A percentile compares a stretch with the other conserved stretches of the same genome.
phyloP scores from a whole-genome alignment of 2,113 vertebrate species.

The Bos javanicus region DNA sequence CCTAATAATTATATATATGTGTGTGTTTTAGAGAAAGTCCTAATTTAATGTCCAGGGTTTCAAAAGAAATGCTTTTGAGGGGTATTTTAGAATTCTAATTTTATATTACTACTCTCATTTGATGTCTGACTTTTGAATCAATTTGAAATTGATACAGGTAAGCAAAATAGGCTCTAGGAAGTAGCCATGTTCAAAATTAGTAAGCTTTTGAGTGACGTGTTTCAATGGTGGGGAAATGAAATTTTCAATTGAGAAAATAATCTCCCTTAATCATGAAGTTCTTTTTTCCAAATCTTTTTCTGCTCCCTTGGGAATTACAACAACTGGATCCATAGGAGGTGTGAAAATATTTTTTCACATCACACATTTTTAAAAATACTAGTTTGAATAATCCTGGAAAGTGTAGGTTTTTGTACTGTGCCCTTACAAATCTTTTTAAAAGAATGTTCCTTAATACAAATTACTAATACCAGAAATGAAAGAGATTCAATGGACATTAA shows the following conservation, averaged over 20 bases:
- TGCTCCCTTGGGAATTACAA: neutral
- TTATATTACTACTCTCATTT: constrained; percentile 13
- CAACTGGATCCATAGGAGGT: neutral
- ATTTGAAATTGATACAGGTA: constrained; percentile 24
- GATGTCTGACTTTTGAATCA: constrained; percentile 15
- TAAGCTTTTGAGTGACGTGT: neutral
- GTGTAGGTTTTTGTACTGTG: neutral
- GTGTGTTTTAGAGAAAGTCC: neutral
- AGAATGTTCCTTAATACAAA: neutral
- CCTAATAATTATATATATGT: neutral
- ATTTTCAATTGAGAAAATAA: constrained; percentile 1
- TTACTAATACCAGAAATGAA: neutral
- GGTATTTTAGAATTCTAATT: constrained; percentile 9
- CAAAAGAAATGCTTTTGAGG: neutral
- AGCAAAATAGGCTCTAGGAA: neutral
- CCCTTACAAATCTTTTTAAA: neutral
- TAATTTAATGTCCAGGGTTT: neutral
- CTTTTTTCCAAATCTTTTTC: neutral
- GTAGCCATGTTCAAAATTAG: neutral
- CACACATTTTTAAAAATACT: neutral
- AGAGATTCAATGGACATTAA: neutral
- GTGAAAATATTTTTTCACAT: neutral
- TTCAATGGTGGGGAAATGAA: neutral
- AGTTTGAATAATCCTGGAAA: neutral
- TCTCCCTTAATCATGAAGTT: neutral